phyloP scores from a whole-genome alignment of 2,797 vertebrate species.

The Molothrus aeneus region DNA sequence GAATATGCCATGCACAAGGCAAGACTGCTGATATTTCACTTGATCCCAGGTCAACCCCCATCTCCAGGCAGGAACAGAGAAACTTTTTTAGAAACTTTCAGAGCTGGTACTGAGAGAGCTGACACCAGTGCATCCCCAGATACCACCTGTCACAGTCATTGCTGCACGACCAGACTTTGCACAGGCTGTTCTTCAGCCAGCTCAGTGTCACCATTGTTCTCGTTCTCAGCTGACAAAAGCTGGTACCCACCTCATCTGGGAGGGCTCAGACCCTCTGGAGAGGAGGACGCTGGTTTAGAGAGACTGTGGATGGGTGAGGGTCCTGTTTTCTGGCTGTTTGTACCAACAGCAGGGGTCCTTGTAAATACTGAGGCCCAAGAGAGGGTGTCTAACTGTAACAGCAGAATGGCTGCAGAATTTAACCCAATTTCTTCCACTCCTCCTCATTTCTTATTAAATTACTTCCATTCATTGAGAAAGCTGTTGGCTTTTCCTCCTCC shows the following conservation, averaged over 20 bases:
- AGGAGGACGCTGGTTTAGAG: fast-evolving
- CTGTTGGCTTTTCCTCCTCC: neutral
- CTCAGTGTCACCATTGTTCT: neutral
- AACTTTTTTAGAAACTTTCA: neutral
- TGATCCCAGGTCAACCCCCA: neutral
- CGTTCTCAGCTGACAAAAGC: neutral
- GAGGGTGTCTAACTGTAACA: neutral
- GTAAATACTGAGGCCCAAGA: neutral
- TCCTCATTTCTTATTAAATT: neutral
- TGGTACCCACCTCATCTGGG: neutral
- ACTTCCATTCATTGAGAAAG: neutral
- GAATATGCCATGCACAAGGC: neutral
- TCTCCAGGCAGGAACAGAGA: neutral
- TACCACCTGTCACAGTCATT: neutral
- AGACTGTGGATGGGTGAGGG: fast-evolving
- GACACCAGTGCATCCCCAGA: fast-evolving
- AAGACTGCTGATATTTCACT: neutral
- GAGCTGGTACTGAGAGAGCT: neutral
- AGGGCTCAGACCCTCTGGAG: neutral
- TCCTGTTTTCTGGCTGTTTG: neutral
- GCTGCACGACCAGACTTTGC: neutral
- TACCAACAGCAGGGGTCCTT: neutral
- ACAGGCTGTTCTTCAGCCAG: neutral
- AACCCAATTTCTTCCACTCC: neutral
- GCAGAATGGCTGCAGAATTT: neutral